phyloP scores from a whole-genome alignment of 2,888 invertebrate species.

The Perizoma flavofasciatum region DNA sequence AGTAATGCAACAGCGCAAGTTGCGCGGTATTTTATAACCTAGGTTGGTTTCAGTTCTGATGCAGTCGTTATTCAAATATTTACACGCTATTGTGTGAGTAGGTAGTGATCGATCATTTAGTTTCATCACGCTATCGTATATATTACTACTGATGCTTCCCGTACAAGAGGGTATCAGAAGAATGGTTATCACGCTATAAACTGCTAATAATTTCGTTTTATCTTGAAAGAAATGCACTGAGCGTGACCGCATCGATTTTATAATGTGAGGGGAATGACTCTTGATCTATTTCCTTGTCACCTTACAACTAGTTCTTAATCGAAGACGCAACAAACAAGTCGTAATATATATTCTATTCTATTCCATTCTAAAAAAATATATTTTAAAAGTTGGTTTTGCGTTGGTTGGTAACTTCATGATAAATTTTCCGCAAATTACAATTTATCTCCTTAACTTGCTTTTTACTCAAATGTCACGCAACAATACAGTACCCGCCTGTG shows the following conservation, averaged over 20 bases:
- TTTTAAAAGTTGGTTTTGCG: too few relatives aligned
- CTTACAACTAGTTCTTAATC: background rate
- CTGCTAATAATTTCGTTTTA: conserved; percentile 41
- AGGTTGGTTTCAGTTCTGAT: conserved; percentile 8
- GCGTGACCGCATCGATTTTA: conserved; percentile 49
- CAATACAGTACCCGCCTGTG: conserved; percentile 36
- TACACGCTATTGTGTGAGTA: conserved; percentile 13
- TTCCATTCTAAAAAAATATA: too few relatives aligned
- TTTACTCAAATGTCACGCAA: conserved; percentile 53
- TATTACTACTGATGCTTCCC: conserved; percentile 22
- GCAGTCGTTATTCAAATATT: conserved; percentile 18
- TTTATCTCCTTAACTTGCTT: conserved; percentile 11
- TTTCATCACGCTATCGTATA: conserved; percentile 21
- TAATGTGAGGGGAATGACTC: conserved; percentile 37
- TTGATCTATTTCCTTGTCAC: conserved; percentile 12
- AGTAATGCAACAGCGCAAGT: conserved; percentile 7
- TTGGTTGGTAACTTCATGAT: conserved; percentile 1
- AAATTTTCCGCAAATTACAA: conserved; percentile 10
- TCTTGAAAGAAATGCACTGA: conserved; percentile 40
- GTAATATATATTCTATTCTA: too few relatives aligned
- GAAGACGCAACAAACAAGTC: too few relatives aligned
- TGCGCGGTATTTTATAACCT: conserved; percentile 16
- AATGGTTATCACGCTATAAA: conserved; percentile 44
- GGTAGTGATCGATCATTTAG: conserved; percentile 16
- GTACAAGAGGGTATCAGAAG: conserved; percentile 39